phyloP scores from a whole-genome alignment of 2,888 invertebrate species.

The Drepana falcataria region DNA sequence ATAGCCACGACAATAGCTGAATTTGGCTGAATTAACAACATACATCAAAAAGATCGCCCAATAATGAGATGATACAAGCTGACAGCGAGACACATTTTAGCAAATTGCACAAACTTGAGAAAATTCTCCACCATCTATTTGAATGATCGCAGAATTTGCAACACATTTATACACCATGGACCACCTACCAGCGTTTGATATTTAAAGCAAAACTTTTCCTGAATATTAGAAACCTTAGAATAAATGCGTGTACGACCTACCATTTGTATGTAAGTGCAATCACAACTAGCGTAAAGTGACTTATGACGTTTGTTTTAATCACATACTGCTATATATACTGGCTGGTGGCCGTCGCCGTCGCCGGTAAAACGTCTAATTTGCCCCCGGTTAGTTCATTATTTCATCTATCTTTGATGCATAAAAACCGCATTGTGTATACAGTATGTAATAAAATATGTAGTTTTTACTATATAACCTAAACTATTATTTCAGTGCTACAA shows the following conservation, averaged over 20 bases:
- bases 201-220: neutral
- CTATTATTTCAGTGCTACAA: too few relatives aligned
- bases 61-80: too few relatives aligned
- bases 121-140: too few relatives aligned
- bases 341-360: conserved; percentile 16
- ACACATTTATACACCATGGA: too few relatives aligned
- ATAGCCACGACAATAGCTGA: too few relatives aligned
- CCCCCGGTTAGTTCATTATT: conserved; percentile 50
- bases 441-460: conserved; percentile 7
- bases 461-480: neutral
- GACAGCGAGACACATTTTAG: too few relatives aligned
- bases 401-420: conserved; percentile 46
- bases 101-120: too few relatives aligned
- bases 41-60: too few relatives aligned
- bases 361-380: conserved; percentile 60
- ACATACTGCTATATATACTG: conserved; percentile 56
- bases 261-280: conserved; percentile 34
- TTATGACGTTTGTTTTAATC: conserved; percentile 45
- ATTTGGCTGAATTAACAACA: too few relatives aligned
- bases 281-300: conserved; percentile 36
- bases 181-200: too few relatives aligned
- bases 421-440: conserved; percentile 29
- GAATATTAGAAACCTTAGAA: conserved; percentile 1
- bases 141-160: too few relatives aligned
- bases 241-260: conserved; percentile 29